Base-by-base conservation (phyloP, 2,797 vertebrate genomes). In the Rhynchonycteris naso region DNA sequence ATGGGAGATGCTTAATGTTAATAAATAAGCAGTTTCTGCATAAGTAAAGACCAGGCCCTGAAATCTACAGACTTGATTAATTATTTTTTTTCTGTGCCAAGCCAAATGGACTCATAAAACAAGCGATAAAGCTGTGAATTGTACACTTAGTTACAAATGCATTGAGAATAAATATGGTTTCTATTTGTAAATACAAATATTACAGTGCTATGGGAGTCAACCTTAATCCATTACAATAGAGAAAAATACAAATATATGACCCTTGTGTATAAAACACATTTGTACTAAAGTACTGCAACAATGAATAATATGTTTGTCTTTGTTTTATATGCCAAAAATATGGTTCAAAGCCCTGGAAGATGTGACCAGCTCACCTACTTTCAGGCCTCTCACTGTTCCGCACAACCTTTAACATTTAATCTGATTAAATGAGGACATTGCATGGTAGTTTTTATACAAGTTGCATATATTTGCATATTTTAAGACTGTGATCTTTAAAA, bases 101-200 rank as follows among this genome's bases (percentile, higher is more conserved):
- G 92, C 95, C 95, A 97, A 97, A 97, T 91, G 97, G 94, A 97
- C 97, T 95, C 91, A 93, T 90, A 92, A 90, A 94, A 94, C 97
- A 98, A 97, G 87, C 0, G 90, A 94, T 96, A 97, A 97, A 96
- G 63, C 88, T 96, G 72, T 96, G 96, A 97, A 97, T 56, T 90
- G n/a, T 90, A 93, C 26, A 96, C 94, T 97, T 95, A 93, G 92
- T 93, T 96, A 96, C 69, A 76, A 95, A 97, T 87, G 52, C 18
- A 72, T 97, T 97, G 90, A 95, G 93, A 95, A 96, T 97, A 97
- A 97, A 78, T 96, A 72, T 96, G 93, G 81, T 97, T 98, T 97
- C 95, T 97, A 96, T 94, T 97, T 91, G 90, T 91, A 97, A 97
- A 94, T 52, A 93, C 16, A 94, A 19, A n/a, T 94, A 96, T 88